phyloP scores from a whole-genome alignment of 1,140 invertebrate genomes.

The Chymomyza costata region DNA sequence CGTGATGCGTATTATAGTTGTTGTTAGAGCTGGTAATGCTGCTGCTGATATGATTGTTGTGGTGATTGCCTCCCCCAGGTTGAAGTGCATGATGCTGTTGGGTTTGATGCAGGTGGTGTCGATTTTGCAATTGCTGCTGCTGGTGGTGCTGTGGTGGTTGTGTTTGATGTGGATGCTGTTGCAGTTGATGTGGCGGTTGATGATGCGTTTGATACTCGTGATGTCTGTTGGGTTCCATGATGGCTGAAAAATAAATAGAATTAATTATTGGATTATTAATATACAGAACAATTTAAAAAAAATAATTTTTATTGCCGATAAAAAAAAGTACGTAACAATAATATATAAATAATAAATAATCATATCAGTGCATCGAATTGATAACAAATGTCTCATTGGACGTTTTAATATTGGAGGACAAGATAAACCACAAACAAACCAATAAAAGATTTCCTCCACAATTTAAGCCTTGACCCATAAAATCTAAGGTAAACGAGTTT shows the following conservation, averaged over 20 bases:
- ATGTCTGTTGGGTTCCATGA: slow-evolving; percentile 67
- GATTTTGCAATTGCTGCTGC: slow-evolving; percentile 20
- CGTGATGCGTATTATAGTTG: slow-evolving; percentile 11
- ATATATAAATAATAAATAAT: no score
- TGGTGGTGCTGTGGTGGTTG: slow-evolving; percentile 29
- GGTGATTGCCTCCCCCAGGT: slow-evolving; percentile 18
- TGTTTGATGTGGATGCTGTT: slow-evolving; percentile 25
- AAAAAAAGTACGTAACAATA: no score
- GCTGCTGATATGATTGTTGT: slow-evolving; percentile 29
- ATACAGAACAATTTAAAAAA: no score
- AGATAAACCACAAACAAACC: no score
- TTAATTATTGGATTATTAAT: no score
- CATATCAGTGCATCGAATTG: no score
- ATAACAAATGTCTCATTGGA: no score
- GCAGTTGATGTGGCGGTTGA: slow-evolving; percentile 28
- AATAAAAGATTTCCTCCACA: no score
- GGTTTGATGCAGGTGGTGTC: slow-evolving; percentile 25
- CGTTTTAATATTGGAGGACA: no score
- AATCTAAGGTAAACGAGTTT: no score
- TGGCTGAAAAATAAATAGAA: slow-evolving; percentile 37
- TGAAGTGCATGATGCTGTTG: slow-evolving; percentile 20
- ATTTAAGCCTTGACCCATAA: no score
- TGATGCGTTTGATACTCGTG: slow-evolving; percentile 68
- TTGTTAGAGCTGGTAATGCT: slow-evolving; percentile 29
- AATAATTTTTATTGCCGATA: no score